These are phyloP conservation scores for Bombus waltoni DNA, from an alignment of 1,140 invertebrate genomes.

Conservation along the genomic window DNA sequence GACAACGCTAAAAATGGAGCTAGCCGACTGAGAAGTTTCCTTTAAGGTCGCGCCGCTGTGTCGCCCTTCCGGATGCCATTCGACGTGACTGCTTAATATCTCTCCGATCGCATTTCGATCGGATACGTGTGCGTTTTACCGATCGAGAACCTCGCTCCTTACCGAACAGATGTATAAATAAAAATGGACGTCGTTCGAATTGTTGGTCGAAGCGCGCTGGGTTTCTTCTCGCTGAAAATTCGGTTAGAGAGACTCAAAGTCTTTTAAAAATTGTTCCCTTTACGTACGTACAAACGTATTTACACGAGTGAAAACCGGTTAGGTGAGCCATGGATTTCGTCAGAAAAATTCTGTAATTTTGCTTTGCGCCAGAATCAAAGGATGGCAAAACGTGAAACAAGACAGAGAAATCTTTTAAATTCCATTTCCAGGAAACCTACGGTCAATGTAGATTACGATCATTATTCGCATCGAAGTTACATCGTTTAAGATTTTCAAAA, in stretches of 20 bases:
- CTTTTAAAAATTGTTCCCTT: neutral
- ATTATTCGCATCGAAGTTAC: neutral
- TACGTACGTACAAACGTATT: neutral
- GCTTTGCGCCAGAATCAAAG: neutral
- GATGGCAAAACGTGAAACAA: neutral
- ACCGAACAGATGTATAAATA: neutral
- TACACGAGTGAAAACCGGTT: neutral
- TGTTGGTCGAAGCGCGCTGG: neutral
- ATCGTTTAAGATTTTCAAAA: neutral
- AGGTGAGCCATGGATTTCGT: neutral
- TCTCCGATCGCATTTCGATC: conserved; percentile 4
- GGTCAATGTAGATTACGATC: neutral
- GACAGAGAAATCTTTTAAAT: neutral
- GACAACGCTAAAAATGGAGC: conserved; percentile 60
- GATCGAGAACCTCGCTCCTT: neutral
- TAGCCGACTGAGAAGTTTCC: conserved; percentile 52
- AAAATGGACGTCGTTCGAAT: neutral
- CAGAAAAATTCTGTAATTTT: neutral
- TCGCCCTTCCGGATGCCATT: conserved; percentile 41
- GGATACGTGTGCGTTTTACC: neutral
- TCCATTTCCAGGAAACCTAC: neutral
- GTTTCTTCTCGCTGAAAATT: neutral
- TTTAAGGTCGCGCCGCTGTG: conserved; percentile 41
- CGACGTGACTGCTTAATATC: conserved; percentile 36
- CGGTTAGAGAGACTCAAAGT: neutral